Conservation (phyloP, 1,140 invertebrate species). For the Ostrea edulis region DNA sequence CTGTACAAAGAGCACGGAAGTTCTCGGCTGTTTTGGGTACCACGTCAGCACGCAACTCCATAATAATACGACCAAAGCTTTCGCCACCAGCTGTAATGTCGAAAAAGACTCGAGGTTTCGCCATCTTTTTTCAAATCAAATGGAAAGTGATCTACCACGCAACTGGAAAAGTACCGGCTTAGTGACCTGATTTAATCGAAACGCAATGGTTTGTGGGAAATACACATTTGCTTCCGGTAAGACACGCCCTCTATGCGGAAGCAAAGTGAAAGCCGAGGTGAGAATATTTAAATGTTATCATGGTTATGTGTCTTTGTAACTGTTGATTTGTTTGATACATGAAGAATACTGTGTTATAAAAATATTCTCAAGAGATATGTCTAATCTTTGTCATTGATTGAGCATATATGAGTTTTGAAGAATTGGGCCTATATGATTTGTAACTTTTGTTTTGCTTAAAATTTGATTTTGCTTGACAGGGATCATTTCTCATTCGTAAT, state of each 20-base stretch:
- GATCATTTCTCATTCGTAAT: no score
- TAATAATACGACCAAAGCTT: conserved; percentile 68
- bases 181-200: not conserved
- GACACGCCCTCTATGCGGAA: conserved; percentile 52
- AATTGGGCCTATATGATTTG: no score
- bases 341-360: no score
- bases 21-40: conserved; percentile 93
- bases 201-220: conserved; percentile 20
- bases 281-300: no score
- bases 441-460: no score
- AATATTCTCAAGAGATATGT: no score
- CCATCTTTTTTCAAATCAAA: conserved; percentile 24
- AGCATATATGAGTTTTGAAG: no score
- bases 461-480: no score
- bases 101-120: conserved; percentile 79
- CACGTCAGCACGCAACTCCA: conserved; percentile 85
- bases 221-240: conserved; percentile 24
- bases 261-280: conserved; percentile 35
- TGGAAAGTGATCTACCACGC: not conserved
- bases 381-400: no score
- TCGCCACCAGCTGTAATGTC: conserved; percentile 73
- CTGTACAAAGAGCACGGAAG: conserved; percentile 95
- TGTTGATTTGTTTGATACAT: no score
- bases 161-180: conserved; percentile 19
- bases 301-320: no score